Base-by-base conservation (phyloP, 2,888 invertebrate species). In the Tiliacea aurago region DNA sequence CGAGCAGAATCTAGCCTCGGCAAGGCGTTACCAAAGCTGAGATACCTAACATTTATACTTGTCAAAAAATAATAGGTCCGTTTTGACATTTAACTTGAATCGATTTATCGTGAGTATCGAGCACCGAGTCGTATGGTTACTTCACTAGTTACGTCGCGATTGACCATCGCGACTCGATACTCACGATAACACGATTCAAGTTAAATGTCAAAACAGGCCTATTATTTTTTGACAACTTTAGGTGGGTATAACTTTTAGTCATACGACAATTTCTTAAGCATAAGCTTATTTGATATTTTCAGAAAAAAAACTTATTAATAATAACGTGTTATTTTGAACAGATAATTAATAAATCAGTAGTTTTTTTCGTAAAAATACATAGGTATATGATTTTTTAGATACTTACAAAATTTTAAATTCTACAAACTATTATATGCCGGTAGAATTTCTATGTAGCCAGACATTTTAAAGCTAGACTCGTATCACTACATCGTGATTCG, bases 391-490 rank as follows among this genome's bases (percentile, higher is more conserved):
- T 15, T 5, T 15, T n/a, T 45, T 1, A 45, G 1, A 43, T 66
- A 66, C 20, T 15, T 49, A 18, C 13, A 58, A 28, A 28, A 28
- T 28, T 18, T 4, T 10, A 10, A 10, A 59, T 59, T 33, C 7
- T 73, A 20, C 1, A 15, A 47, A 72, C 1, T 33, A 13, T 72
- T 43, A 51, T 13, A 49, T 20, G 7, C 20, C 58, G 18, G 18
- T 37, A 45, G 13, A 51, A 58, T 47, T 51, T 28, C 37, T 23
- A 9, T 20, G n/a, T 18, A 33, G 45, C 51, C 37, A 47, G 53
- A 78, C 23, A 78, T 78, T 69, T 70, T 33, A 41, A 45, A 43
- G 41, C 23, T 53, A 70, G 51, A 53, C 59, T 37, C n/a, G 7
- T 59, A 70, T 53, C 37, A 69, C 47, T 59, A 59, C 51, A 78